Evolutionary conservation across 1,140 invertebrate species (phyloP).

Genomic region (Aphaenogaster floridana): DNA sequence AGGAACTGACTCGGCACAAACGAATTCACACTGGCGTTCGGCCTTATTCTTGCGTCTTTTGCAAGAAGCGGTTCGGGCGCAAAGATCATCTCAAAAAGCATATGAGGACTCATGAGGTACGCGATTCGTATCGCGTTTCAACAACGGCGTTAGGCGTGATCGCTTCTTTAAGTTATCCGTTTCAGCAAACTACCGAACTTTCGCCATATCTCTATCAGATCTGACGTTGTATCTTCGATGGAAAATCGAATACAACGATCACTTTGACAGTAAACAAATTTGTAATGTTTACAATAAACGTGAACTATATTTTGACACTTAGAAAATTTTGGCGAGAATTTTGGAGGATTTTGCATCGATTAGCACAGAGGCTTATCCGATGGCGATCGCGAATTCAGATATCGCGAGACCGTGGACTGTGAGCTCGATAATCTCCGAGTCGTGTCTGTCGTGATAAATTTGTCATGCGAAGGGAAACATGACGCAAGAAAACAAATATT

Average conservation of each 20-base stretch:
- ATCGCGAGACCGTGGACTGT: background rate
- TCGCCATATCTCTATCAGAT: slow-evolving; percentile 58
- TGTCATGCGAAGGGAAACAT: background rate
- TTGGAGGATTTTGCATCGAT: background rate
- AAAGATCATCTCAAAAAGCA: slow-evolving; percentile 96
- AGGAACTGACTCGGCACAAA: slow-evolving; percentile 96
- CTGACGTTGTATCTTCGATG: slow-evolving; percentile 20
- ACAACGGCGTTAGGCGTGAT: slow-evolving; percentile 53
- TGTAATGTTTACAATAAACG: background rate
- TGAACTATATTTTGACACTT: background rate
- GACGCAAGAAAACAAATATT: background rate
- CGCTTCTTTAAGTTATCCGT: slow-evolving; percentile 42
- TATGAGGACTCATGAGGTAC: slow-evolving; percentile 89
- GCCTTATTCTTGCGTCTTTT: slow-evolving; percentile 93
- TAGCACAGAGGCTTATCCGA: background rate
- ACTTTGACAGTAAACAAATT: slow-evolving; percentile 12
- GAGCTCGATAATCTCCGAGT: background rate
- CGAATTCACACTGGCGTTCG: slow-evolving; percentile 95
- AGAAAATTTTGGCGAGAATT: background rate
- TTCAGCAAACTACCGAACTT: slow-evolving; percentile 43
- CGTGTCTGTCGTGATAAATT: background rate
- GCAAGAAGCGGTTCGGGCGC: slow-evolving; percentile 95
- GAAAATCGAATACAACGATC: background rate
- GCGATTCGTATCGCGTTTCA: slow-evolving; percentile 74
- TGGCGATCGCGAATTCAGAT: background rate